Percentiles rank a stretch among this genome's conserved stretches.
Evolutionary conservation across 2,797 vertebrate species (phyloP).

Genomic region (Sebastes nivosus): DNA sequence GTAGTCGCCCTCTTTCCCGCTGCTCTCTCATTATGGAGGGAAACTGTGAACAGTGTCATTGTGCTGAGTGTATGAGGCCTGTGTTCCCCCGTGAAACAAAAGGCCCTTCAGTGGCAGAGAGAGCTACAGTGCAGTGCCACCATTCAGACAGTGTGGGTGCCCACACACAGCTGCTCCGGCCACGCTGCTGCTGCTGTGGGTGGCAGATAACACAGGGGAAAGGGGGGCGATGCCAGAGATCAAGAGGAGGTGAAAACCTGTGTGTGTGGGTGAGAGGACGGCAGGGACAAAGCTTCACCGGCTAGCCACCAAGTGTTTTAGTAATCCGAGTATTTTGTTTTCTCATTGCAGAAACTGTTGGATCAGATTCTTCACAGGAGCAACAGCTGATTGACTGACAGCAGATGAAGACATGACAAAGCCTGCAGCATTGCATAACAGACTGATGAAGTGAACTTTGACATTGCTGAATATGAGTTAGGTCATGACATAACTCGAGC

Average conservation of each 20-base stretch:
- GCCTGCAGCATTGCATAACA: neutral
- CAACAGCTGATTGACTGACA: conserved; percentile 73
- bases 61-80: conserved; percentile 67
- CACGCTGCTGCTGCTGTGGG: conserved; percentile 44
- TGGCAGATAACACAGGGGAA: conserved; percentile 46
- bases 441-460: neutral
- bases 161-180: conserved; percentile 49
- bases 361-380: conserved; percentile 89
- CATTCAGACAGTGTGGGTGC: conserved; percentile 54
- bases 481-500: neutral
- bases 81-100: conserved; percentile 71
- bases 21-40: conserved; percentile 25
- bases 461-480: neutral
- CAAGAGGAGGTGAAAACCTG: conserved; percentile 25
- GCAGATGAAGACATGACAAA: neutral
- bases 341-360: conserved; percentile 86
- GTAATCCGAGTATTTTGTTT: conserved; percentile 3
- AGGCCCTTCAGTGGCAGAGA: conserved; percentile 66
- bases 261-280: conserved; percentile 13
- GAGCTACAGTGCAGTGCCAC: conserved; percentile 57
- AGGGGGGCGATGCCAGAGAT: conserved; percentile 25
- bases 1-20: neutral
- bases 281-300: neutral
- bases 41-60: conserved; percentile 72
- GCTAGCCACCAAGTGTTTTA: neutral